Base-by-base conservation (phyloP, 2,888 invertebrate genomes). In the Chymomyza caudatula region DNA sequence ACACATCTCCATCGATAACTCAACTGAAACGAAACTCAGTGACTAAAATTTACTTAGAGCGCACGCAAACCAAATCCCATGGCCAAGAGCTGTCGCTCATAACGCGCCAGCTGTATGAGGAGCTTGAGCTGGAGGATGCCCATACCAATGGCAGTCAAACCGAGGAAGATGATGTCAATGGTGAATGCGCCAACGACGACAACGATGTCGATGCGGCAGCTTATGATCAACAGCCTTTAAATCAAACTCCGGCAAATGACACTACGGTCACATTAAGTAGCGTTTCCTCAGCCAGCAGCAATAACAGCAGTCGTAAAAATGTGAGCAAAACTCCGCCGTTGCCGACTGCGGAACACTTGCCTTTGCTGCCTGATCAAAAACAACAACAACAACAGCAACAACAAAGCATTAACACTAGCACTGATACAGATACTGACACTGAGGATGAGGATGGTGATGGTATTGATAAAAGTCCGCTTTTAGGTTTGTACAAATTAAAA, bases 401-500 rank as follows among this genome's bases (percentile, higher is more conserved):
- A 83, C 58, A 78, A 77, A 56, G 87, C 80, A 69, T 58, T 69
- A 70, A 78, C 67, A 72, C 65, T 63, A 73, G 70, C 81, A 76
- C 66, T 80, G 78, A 62, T 77, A 83, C 74, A 72, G 80, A 73
- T 71, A 78, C 75, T 56, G 84, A 79, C 65, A 79, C 73, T 71
- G 87, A 87, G 54, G 77, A 82, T 73, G 85, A 79, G 78, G 84
- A 85, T 78, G 78, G 80, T 87, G 78, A 76, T 81, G 84, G 78
- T 85, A 86, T 79, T 87, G 81, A 90, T 87, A 87, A 88, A 85
- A 90, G 89, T 89, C 89, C 89, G 71, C 90, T 90, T 87, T 83
- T 89, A 89, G 90, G 90, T 90, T 90, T 88, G 90, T 90, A 90
- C 74, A 77, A 77, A 72, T 15, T 56, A 64, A 68, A 44, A 63